phyloP scores from a whole-genome alignment of 2,888 invertebrate species.

The Eristalis pertinax region DNA sequence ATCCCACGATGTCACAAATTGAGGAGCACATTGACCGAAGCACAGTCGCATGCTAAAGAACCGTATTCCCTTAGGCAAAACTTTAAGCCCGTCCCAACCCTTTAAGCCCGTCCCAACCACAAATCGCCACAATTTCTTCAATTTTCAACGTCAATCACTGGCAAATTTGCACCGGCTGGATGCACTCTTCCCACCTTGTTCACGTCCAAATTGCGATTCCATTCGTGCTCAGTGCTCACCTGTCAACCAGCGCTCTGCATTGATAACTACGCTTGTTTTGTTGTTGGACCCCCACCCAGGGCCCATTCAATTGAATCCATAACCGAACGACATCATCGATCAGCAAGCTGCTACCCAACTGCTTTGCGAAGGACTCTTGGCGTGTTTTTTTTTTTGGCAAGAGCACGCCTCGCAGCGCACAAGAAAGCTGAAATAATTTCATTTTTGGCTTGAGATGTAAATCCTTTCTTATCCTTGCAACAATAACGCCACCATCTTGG shows the following conservation, averaged over 20 bases:
- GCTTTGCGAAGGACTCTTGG: neutral
- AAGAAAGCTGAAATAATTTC: slow-evolving; percentile 38
- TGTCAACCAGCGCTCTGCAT: neutral
- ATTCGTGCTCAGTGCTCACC: neutral
- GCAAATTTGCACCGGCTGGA: neutral
- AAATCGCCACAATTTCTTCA: neutral
- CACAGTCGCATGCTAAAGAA: too few relatives aligned
- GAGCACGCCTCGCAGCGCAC: neutral
- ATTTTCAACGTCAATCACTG: neutral
- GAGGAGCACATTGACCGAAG: too few relatives aligned
- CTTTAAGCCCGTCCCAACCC: neutral
- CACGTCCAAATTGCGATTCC: neutral
- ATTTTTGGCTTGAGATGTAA: slow-evolving; percentile 8
- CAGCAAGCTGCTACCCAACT: neutral
- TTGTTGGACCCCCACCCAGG: neutral
- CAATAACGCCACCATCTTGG: slow-evolving; percentile 7
- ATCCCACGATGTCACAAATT: too few relatives aligned
- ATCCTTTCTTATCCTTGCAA: slow-evolving; percentile 9
- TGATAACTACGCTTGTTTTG: neutral
- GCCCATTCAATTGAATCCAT: neutral
- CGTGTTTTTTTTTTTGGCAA: slow-evolving; percentile 19
- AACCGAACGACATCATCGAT: neutral
- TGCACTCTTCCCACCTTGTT: neutral
- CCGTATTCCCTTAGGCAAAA: too few relatives aligned
- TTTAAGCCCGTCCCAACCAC: neutral